Base-by-base conservation (phyloP, 2,113 vertebrate genomes). In the Phainopepla nitens region DNA sequence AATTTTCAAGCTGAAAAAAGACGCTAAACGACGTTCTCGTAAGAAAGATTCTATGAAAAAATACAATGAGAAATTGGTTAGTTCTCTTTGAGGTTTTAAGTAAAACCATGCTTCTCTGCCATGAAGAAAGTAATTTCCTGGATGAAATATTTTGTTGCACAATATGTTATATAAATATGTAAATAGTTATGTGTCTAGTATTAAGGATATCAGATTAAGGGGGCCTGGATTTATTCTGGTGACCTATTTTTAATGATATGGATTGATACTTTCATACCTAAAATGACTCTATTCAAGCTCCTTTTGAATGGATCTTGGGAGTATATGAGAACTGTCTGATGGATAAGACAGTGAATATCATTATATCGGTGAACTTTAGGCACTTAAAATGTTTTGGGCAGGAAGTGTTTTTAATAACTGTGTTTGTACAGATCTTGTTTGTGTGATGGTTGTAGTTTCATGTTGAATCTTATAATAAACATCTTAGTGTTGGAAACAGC, bases 1-100 rank as follows among this genome's bases (percentile, higher is more conserved):
- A 13, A 92, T 99, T 97, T 99, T 99, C 96, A 99, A 99, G 88
- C 81, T 95, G 81, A 97, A 93, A 76, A 98, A 95, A 64, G 96
- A 96, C 2, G 9, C 7, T 16, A 96, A 94, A 5, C 62, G 21
- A 16, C 84, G 0, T 31, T 98, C 98, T 11, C 16, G 81, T n/a
- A 98, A 95, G 93, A 95, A 88, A 86, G 53, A 88, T 61, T 62
- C 90, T 3, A 87, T 97, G 61, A 97, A 97, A 47, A 98, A 98
- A 85, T 98, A 98, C 71, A 97, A 97, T 15, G 98, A 99, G 96
- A 97, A 97, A 17, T 98, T 98, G 84, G 96, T 99, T 70, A 97
- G 97, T 44, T 98, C 98, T 84, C 81, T 15, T 51, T 96, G 80
- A 96, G 41, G 82, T 76, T 47, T 47, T 50, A 62, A n/a, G 53